phyloP scores from a whole-genome alignment of 2,888 invertebrate genomes.

The Lomographa bimaculata region DNA sequence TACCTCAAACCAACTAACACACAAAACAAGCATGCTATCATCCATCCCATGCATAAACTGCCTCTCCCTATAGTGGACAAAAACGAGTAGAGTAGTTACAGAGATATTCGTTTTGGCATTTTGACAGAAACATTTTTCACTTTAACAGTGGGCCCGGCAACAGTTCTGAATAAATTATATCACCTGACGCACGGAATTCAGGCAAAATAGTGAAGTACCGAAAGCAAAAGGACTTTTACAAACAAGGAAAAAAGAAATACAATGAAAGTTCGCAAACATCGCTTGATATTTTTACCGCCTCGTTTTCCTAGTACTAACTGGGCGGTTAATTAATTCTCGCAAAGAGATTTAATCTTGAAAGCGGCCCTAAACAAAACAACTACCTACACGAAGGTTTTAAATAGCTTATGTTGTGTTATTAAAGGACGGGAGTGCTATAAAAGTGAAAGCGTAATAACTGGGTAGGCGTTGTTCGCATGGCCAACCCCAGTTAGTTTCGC shows the following conservation, averaged over 20 bases:
- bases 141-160: constrained; percentile 7
- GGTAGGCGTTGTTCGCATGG: constrained; percentile 39
- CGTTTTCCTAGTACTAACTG: constrained; percentile 24
- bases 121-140: constrained; percentile 14
- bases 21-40: too few relatives aligned
- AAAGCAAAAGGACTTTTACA: constrained; percentile 19
- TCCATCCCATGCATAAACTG: too few relatives aligned
- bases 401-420: constrained; percentile 32
- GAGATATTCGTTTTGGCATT: constrained; percentile 9
- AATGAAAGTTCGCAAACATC: constrained; percentile 23
- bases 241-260: constrained; percentile 18
- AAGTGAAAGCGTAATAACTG: constrained; percentile 37
- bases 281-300: constrained; percentile 25
- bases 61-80: too few relatives aligned
- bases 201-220: constrained; percentile 21
- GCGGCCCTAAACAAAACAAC: constrained; percentile 38
- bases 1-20: too few relatives aligned
- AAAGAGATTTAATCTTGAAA: constrained; percentile 39
- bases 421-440: constrained; percentile 32
- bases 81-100: too few relatives aligned
- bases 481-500: constrained; percentile 44
- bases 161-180: constrained; percentile 26
- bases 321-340: constrained; percentile 23
- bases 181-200: constrained; percentile 21
- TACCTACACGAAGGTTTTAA: constrained; percentile 22